These are phyloP conservation scores for Progne subis DNA, from an alignment of 2,113 vertebrate genomes.

Conservation along the genomic window DNA sequence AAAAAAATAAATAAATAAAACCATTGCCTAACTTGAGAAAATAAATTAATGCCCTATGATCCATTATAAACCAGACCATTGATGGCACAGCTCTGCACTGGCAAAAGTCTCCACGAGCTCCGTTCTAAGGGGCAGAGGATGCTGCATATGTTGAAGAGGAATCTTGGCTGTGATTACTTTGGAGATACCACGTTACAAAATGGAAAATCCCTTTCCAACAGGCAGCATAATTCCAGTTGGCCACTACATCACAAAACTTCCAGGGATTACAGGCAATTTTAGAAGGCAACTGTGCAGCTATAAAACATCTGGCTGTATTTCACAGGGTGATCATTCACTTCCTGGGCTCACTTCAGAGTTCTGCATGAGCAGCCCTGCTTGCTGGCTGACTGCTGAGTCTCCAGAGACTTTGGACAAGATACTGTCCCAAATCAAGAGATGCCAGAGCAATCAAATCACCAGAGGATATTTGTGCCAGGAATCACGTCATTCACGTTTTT, in stretches of 20 bases:
- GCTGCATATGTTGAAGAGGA: neutral
- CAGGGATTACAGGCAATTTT: neutral
- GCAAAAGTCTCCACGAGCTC: neutral
- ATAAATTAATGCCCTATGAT: rapidly evolving
- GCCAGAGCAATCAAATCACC: neutral
- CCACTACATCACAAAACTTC: neutral
- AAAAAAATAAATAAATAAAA: neutral
- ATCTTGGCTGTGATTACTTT: neutral
- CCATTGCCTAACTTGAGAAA: neutral
- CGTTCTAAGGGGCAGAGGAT: neutral
- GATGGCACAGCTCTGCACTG: neutral
- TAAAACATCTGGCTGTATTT: neutral
- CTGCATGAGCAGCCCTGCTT: neutral
- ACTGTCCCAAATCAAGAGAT: neutral
- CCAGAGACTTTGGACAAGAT: neutral
- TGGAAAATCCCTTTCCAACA: neutral
- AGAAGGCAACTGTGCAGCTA: neutral
- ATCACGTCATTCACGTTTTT: neutral
- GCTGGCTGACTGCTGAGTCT: neutral
- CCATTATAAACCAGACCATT: neutral
- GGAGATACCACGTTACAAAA: neutral
- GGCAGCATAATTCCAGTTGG: neutral
- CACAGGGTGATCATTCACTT: neutral
- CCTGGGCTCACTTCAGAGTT: neutral
- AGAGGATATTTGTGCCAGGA: neutral